Conservation (phyloP, 2,113 vertebrate genomes). For the Lipophrys pholis region DNA sequence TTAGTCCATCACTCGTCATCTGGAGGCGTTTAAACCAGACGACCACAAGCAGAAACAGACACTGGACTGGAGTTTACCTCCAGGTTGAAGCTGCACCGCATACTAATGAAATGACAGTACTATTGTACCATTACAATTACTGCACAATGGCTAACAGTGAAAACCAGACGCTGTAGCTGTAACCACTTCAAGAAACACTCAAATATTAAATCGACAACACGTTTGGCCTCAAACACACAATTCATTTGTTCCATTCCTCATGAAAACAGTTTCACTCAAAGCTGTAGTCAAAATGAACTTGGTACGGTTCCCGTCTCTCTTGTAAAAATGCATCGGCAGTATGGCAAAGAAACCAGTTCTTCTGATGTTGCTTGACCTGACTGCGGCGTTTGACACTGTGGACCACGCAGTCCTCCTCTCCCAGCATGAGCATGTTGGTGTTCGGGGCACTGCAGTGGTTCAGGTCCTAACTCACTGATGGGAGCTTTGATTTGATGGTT, state of each 20-base stretch:
- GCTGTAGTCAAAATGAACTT: neutral
- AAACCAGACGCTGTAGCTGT: neutral
- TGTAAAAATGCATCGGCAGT: no score
- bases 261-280: neutral
- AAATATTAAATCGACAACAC: constrained; percentile 7
- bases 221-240: neutral
- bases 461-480: no score
- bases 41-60: no score
- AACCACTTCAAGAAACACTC: neutral
- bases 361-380: no score
- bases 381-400: no score
- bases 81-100: constrained; percentile 29
- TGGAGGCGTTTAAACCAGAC: constrained; percentile 28
- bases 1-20: no score
- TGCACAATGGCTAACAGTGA: no score
- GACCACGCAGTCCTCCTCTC: no score
- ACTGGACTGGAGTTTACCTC: constrained; percentile 20
- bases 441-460: no score
- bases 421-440: no score
- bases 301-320: no score
- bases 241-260: neutral
- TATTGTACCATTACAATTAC: constrained; percentile 7
- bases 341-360: no score
- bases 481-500: neutral
- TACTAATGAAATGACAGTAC: constrained; percentile 23